Percentiles rank a stretch among this genome's conserved stretches.
phyloP scores from a whole-genome alignment of 92 coral and sea anemone species.

The Palythoa caribaeorum region DNA sequence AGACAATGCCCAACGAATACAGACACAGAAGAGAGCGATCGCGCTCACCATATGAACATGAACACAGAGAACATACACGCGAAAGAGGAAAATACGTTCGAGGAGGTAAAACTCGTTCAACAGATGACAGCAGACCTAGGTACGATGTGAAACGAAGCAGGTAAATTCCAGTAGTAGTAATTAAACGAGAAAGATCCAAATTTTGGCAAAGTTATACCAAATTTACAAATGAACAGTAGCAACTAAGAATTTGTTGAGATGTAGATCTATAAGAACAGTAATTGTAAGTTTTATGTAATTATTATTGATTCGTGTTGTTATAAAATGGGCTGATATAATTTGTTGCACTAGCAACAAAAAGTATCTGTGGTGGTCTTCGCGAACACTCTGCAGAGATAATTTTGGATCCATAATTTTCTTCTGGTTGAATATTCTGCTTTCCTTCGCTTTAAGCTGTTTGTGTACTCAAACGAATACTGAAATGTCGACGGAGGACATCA shows the following conservation, averaged over 20 bases:
- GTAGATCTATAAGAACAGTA: neutral
- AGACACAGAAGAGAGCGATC: conserved; percentile 35
- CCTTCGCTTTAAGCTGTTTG: no score
- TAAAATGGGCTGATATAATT: no score
- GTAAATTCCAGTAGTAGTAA: neutral
- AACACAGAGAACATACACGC: neutral
- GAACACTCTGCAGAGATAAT: no score
- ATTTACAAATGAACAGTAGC: no score
- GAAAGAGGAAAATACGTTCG: conserved; percentile 44
- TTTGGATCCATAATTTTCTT: no score
- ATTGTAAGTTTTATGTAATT: neutral
- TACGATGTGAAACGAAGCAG: conserved; percentile 37
- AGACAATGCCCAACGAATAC: conserved; percentile 24
- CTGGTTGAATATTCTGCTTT: no score
- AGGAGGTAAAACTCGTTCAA: conserved; percentile 36
- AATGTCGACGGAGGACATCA: no score
- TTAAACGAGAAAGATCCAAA: neutral
- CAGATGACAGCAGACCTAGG: conserved; percentile 37
- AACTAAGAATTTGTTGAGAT: neutral
- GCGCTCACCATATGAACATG: conserved; percentile 27
- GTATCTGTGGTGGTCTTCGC: no score
- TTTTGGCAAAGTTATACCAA: neutral
- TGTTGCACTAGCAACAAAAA: no score
- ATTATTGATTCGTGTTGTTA: neutral
- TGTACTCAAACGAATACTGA: no score